phyloP scores from a whole-genome alignment of 2,113 vertebrate genomes.

The Sturnus vulgaris region DNA sequence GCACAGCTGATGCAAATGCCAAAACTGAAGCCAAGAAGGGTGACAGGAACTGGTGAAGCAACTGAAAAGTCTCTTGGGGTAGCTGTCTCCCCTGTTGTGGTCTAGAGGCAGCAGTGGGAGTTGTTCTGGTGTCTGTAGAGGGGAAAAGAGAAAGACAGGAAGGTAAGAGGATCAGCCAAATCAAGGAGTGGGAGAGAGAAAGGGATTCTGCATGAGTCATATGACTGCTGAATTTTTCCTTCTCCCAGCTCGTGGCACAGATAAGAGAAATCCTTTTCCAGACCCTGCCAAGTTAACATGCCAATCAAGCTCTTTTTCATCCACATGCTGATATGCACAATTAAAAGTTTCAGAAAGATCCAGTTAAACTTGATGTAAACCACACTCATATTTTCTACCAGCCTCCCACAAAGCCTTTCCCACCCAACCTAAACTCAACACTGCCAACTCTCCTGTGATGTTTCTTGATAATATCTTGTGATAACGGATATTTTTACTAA shows the following conservation, averaged over 20 bases:
- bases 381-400: neutral
- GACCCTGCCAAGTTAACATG: neutral
- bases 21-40: neutral
- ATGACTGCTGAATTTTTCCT: neutral
- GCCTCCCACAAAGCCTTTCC: constrained; percentile 7
- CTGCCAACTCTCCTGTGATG: neutral
- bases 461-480: neutral
- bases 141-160: neutral
- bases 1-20: neutral
- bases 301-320: neutral
- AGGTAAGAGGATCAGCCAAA: neutral
- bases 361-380: neutral
- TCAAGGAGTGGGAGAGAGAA: neutral
- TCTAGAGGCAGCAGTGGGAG: neutral
- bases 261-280: neutral
- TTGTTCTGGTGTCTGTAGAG: neutral
- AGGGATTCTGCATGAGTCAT: neutral
- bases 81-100: neutral
- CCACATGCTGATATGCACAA: neutral
- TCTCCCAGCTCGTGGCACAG: neutral
- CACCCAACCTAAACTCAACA: neutral
- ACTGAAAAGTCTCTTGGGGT: neutral
- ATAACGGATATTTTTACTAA: neutral
- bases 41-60: neutral
- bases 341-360: neutral